Evolutionary conservation across 2,888 invertebrate species (phyloP).

Genomic region (Euplagia quadripunctaria): DNA sequence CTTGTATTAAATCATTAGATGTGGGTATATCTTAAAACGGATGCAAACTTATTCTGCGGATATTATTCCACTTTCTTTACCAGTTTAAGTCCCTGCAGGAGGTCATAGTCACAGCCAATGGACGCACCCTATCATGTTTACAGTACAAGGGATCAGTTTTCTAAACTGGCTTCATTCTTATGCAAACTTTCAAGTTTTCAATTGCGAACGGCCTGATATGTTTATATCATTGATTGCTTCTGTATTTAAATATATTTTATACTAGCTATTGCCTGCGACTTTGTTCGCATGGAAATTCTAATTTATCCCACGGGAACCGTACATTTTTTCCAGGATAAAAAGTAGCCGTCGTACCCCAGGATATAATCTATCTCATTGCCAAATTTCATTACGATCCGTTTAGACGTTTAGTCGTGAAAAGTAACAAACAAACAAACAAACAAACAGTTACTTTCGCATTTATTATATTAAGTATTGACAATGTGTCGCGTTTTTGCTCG

Average conservation of each 20-base stretch:
- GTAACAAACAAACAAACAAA: too few relatives aligned
- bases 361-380: too few relatives aligned
- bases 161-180: constrained; percentile 19
- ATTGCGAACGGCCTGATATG: not conserved
- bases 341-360: too few relatives aligned
- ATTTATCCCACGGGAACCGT: too few relatives aligned
- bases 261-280: not conserved
- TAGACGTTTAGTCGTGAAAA: too few relatives aligned
- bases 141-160: constrained; percentile 14
- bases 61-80: constrained; percentile 28
- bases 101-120: constrained; percentile 10
- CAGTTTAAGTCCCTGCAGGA: constrained; percentile 11
- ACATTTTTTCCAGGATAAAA: too few relatives aligned
- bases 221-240: not conserved
- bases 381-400: too few relatives aligned
- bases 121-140: constrained; percentile 18
- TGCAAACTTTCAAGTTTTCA: constrained; percentile 9
- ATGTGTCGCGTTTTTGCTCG: too few relatives aligned
- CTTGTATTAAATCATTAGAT: constrained; percentile 1
- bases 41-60: constrained; percentile 21
- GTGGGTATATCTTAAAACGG: constrained; percentile 5
- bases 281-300: not conserved
- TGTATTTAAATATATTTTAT: not conserved
- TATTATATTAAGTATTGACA: too few relatives aligned
- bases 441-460: too few relatives aligned